Conservation (phyloP, 2,797 vertebrate species). For the Adelosebastes latens region DNA sequence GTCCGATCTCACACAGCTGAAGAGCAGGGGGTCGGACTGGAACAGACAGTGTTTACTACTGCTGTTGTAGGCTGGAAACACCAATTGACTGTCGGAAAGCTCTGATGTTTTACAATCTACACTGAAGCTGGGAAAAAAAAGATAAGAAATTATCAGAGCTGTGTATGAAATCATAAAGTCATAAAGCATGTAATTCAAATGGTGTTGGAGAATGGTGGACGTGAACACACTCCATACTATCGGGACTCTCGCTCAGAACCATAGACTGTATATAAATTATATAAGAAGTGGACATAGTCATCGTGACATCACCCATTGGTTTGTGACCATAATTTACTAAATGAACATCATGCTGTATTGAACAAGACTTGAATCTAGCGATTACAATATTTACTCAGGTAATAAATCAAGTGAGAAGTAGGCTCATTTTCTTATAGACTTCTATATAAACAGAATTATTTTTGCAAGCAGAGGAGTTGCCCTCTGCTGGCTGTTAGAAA, state of each 20-base stretch:
- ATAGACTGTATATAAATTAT: not conserved
- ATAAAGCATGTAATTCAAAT: not conserved
- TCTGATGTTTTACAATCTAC: constrained; percentile 79
- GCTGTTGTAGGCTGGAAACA: constrained; percentile 83
- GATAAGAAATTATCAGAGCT: constrained; percentile 32
- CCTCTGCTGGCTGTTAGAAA: too few relatives aligned
- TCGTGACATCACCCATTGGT: too few relatives aligned
- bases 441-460: too few relatives aligned
- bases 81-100: constrained; percentile 77
- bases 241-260: not conserved
- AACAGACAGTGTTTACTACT: constrained; percentile 83
- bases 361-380: too few relatives aligned
- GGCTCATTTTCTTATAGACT: too few relatives aligned
- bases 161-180: constrained; percentile 11
- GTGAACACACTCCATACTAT: not conserved
- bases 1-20: constrained; percentile 40
- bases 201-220: not conserved
- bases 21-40: constrained; percentile 85
- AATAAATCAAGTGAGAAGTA: too few relatives aligned
- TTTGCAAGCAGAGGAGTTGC: too few relatives aligned
- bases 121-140: constrained; percentile 69
- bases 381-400: too few relatives aligned
- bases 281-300: too few relatives aligned
- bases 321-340: too few relatives aligned
- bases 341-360: too few relatives aligned